These are phyloP conservation scores for Mustela lutreola DNA, from an alignment of 2,113 vertebrate species.

Conservation along the genomic window DNA sequence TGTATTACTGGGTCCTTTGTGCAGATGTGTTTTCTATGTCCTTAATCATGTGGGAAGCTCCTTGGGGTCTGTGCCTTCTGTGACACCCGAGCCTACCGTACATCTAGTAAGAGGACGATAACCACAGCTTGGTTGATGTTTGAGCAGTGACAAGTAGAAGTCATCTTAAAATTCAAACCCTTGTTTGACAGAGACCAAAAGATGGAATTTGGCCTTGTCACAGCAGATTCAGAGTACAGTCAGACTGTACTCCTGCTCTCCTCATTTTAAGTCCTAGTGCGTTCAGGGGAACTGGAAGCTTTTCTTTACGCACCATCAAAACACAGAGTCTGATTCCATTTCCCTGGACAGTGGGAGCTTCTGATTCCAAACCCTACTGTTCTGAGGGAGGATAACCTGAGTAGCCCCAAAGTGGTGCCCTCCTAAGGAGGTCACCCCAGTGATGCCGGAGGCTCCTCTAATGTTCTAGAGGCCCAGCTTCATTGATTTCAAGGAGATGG, in stretches of 20 bases:
- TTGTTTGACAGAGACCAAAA: conserved; percentile 54
- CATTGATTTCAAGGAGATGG: not conserved
- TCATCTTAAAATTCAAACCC: conserved; percentile 36
- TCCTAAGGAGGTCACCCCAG: not conserved
- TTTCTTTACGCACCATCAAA: conserved; percentile 29
- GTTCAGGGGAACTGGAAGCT: not conserved
- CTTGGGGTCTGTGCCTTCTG: not conserved
- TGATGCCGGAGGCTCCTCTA: not conserved
- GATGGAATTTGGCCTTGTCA: conserved; percentile 24
- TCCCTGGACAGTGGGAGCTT: not conserved
- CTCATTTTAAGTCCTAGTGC: not conserved
- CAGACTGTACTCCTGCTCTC: not conserved
- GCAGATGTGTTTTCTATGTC: not conserved
- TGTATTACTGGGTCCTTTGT: not conserved
- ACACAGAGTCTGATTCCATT: not conserved
- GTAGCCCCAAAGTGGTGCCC: not conserved
- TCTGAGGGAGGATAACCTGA: not conserved
- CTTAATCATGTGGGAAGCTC: not conserved
- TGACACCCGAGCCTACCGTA: not conserved
- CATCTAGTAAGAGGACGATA: not conserved
- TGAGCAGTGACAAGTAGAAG: not conserved
- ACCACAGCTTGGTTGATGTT: not conserved
- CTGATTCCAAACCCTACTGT: not conserved
- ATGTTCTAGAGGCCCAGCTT: not conserved
- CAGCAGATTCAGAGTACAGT: conserved; percentile 13